Evolutionary conservation across 2,888 invertebrate species (phyloP), one percentile per base, ranked within the genome.

Genomic region (Drosophila dives): DNA sequence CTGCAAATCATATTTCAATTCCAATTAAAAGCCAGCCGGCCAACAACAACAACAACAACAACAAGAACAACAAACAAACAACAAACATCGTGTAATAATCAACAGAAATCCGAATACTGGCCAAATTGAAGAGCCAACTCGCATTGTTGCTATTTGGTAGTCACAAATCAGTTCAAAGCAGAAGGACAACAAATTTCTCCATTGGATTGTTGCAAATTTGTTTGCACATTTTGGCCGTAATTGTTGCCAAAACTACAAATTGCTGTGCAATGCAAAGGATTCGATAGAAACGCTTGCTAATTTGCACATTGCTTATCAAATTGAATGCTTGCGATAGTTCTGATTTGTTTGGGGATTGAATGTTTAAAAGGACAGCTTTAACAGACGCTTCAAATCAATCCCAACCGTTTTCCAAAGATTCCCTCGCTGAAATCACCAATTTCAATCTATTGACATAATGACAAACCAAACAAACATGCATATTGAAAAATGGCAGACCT

Each of bases 1-100:
- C 64, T 54, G 50, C 68, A 87, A 85, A 85, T 87, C 86, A 87
- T 85, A 87, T 87, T 85, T 87, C 88, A 85, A 87, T 87, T 85
- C 83, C 88, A 85, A 87, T 85, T 85, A 85, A 79, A 81, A 77
- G 72, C 56, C 66, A 53, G 64, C 33, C 67, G 23, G 29, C 29
- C 64, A 67, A 61, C 49, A 59, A 36, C 36, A 53, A 51, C 64
- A 65, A 40, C 48, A 72, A 59, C 40, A 38, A 32, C 32, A 45
- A 20, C 6, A 11, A 36, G 26, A 33, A 12, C 17, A 29, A 29
- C 23, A 23, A 23, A 29, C 8, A n/a, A 32, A 48, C 17, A 42
- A 49, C 66, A 55, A 62, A 29, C 68, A 63, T 53, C 73, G 36
- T 76, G 69, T 69, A 80, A 79, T 79, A 79, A 79, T 79, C 77